Conservation (phyloP, 2,888 invertebrate genomes). For the Scrobipalpa costella region DNA sequence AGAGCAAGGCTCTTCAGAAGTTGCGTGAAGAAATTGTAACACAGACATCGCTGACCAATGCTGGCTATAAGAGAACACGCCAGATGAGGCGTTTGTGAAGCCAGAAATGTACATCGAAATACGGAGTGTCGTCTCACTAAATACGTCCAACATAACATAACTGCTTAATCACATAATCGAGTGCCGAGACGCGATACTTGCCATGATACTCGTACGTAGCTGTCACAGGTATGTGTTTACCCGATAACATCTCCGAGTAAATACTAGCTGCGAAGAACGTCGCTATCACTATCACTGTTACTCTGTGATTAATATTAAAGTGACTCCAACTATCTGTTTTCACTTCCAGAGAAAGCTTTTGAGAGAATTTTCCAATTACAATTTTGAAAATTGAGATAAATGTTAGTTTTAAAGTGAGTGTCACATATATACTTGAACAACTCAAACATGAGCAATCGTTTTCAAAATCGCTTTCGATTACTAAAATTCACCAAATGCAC, state of each 20-base stretch:
- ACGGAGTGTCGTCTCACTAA: neutral
- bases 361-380: neutral
- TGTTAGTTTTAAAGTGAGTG: no score
- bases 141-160: slow-evolving; percentile 46
- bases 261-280: slow-evolving; percentile 27
- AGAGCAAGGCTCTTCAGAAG: neutral
- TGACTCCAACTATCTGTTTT: neutral
- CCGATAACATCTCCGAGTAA: slow-evolving; percentile 13
- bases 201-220: slow-evolving; percentile 38
- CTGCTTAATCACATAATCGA: slow-evolving; percentile 69
- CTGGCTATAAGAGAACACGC: neutral
- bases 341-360: slow-evolving; percentile 7
- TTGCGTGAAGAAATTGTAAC: neutral
- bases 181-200: neutral
- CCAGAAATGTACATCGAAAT: neutral
- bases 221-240: slow-evolving; percentile 37
- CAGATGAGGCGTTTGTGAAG: neutral
- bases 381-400: no score
- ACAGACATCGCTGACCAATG: neutral
- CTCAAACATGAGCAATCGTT: no score
- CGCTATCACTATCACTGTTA: slow-evolving; percentile 18
- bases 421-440: no score
- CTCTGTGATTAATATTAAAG: slow-evolving; percentile 3
- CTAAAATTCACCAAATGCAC: no score
- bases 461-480: neutral